Evolutionary conservation across 2,797 vertebrate species (phyloP), one percentile per base, ranked within the genome.

Genomic region (Siniperca obscura): DNA sequence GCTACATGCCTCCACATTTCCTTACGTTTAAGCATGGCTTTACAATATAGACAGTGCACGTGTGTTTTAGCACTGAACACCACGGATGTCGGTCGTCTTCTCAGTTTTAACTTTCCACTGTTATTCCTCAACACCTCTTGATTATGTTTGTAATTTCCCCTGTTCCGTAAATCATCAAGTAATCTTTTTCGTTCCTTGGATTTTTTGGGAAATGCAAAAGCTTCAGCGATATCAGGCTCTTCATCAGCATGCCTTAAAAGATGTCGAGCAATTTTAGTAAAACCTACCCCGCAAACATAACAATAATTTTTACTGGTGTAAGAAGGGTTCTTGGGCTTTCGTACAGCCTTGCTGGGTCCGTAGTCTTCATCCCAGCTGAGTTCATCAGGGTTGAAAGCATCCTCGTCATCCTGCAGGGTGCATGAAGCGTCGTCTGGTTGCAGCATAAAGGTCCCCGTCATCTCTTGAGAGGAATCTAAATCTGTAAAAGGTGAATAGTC

Each of bases 111-210:
- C 10, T 10, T 13, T 44, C 91, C 91, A 1, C 38, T 55, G 4
- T 89, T 82, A 10, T 30, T 82, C 56, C 17, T 80, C 38, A 90
- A 7, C 60, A 92, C 91, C 0, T 87, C 81, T 52, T 89, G 61
- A 46, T 92, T 91, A 36, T 94, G 90, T 71, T 67, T 46, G 57
- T 80, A 82, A 72, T 92, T 93, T 25, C 93, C 91, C 72, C 40
- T 78, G 67, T 87, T 90, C n/a, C 87, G 78, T 46, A 94, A 69
- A 7, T 55, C 55, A 0, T 44, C 6, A 0, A 92, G 44, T 2
- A 80, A 19, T 22, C 0, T 42, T 65, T 66, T 88, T 1, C 90
- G 76, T 13, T 91, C 78, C 3, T n/a, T 57, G 3, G 92, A 93
- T 0, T 16, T 5, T 71, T 48, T 66, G 4, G 74, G 91, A 1